These are phyloP conservation scores for Girardinus metallicus DNA, from an alignment of 2,797 vertebrate species.

Conservation along the genomic window DNA sequence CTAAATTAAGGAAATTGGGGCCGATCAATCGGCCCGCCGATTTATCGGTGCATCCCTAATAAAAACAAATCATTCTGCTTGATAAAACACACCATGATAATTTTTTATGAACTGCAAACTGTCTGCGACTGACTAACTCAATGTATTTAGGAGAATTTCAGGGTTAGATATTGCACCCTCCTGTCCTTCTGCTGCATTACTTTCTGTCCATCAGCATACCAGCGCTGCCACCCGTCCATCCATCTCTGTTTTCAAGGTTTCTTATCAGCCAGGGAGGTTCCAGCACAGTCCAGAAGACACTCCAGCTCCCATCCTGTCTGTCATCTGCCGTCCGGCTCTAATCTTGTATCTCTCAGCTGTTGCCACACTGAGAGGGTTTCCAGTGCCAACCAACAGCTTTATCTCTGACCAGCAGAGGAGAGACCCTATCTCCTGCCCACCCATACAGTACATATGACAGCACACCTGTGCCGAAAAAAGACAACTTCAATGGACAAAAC, in stretches of 20 bases:
- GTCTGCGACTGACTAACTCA: neutral
- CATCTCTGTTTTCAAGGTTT: slow-evolving; percentile 34
- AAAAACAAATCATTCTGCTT: neutral
- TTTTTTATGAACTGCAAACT: neutral
- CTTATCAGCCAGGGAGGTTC: slow-evolving; percentile 24
- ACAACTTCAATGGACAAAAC: slow-evolving; percentile 2
- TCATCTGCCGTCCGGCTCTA: slow-evolving; percentile 66
- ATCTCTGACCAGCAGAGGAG: slow-evolving; percentile 71
- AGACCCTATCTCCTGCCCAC: slow-evolving; percentile 48
- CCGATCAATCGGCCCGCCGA: too few species aligned
- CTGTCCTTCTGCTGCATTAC: slow-evolving; percentile 24
- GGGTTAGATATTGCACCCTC: slow-evolving; percentile 14
- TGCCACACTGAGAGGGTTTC: slow-evolving; percentile 64
- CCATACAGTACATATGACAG: slow-evolving; percentile 19
- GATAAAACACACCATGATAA: neutral
- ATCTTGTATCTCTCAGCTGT: slow-evolving; percentile 76
- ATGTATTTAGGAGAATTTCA: slow-evolving; percentile 13
- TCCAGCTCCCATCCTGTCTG: slow-evolving; percentile 41
- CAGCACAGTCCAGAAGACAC: slow-evolving; percentile 30
- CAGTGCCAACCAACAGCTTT: slow-evolving; percentile 64
- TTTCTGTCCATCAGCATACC: slow-evolving; percentile 25
- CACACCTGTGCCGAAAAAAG: slow-evolving; percentile 36
- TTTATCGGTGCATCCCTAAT: too few species aligned
- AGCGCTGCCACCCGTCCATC: slow-evolving; percentile 16
- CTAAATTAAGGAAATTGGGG: too few species aligned